Evolutionary conservation across 2,797 vertebrate species (phyloP).

Genomic region (Triplophysa bombifrons): DNA sequence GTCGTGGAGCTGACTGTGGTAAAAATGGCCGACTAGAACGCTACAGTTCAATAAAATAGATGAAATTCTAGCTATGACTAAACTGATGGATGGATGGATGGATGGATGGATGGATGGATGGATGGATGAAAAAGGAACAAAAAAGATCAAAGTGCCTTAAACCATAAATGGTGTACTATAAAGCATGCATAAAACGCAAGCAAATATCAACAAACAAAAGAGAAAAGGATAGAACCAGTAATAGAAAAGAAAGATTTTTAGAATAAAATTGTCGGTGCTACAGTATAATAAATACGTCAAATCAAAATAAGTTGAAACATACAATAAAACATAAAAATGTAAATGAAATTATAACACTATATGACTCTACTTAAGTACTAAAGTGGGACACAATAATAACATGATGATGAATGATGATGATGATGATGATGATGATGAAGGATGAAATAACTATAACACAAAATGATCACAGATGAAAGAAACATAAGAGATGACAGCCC

Average conservation of each 20-base stretch:
- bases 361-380: not conserved
- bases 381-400: slow-evolving; percentile 6
- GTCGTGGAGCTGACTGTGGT: not conserved
- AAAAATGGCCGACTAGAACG: not conserved
- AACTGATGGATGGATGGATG: not conserved
- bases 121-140: not conserved
- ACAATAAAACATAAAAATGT: slow-evolving; percentile 45
- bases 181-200: slow-evolving; percentile 20
- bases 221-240: not conserved
- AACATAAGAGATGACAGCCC: slow-evolving; percentile 12
- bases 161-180: slow-evolving; percentile 10
- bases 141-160: not conserved
- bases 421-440: slow-evolving; percentile 13
- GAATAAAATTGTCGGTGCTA: not conserved
- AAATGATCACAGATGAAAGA: slow-evolving; percentile 29
- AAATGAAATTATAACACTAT: slow-evolving; percentile 23
- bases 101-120: not conserved
- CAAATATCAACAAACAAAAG: slow-evolving; percentile 18
- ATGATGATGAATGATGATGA: not conserved
- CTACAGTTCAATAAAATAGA: not conserved
- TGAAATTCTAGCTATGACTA: not conserved
- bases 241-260: slow-evolving; percentile 29
- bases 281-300: not conserved
- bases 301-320: not conserved
- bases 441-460: slow-evolving; percentile 20